These are phyloP conservation scores for Lepilemur ruficaudatus DNA, from an alignment of 2,797 vertebrate species.

Conservation along the genomic window DNA sequence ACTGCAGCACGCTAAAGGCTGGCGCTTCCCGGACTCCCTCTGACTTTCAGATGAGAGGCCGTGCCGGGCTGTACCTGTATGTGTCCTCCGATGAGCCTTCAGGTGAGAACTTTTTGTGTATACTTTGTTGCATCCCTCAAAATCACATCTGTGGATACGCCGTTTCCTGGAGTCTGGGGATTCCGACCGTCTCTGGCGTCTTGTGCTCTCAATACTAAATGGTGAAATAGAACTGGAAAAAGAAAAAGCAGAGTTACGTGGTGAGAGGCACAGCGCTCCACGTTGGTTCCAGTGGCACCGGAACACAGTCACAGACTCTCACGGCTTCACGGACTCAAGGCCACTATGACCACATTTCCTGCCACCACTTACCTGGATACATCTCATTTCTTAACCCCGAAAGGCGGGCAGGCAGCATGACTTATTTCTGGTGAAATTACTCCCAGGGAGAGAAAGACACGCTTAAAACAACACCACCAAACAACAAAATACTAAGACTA, in stretches of 20 bases:
- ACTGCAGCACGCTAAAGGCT: fast-evolving
- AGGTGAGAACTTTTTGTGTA: slow-evolving; percentile 99
- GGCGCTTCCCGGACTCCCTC: background rate
- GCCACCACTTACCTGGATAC: background rate
- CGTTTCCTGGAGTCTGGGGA: slow-evolving; percentile 98
- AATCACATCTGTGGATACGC: slow-evolving; percentile 99
- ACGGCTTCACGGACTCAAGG: background rate
- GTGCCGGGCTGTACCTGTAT: slow-evolving; percentile 89
- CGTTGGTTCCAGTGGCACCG: background rate
- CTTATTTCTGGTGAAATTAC: background rate
- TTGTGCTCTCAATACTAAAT: slow-evolving; percentile 99
- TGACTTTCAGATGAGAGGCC: background rate
- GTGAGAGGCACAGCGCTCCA: background rate
- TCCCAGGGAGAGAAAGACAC: background rate
- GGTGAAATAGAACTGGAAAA: slow-evolving; percentile 95
- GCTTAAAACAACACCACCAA: background rate
- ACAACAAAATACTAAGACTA: background rate
- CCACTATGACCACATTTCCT: background rate
- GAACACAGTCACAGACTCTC: background rate
- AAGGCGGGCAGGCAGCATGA: background rate
- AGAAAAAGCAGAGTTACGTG: slow-evolving; percentile 49
- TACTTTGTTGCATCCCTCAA: slow-evolving; percentile 99
- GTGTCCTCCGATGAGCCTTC: slow-evolving; percentile 98
- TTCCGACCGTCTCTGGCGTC: slow-evolving; percentile 96
- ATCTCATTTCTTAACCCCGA: background rate